Conservation (phyloP, 2,888 invertebrate species). For the Drosophila nr. fundita region DNA sequence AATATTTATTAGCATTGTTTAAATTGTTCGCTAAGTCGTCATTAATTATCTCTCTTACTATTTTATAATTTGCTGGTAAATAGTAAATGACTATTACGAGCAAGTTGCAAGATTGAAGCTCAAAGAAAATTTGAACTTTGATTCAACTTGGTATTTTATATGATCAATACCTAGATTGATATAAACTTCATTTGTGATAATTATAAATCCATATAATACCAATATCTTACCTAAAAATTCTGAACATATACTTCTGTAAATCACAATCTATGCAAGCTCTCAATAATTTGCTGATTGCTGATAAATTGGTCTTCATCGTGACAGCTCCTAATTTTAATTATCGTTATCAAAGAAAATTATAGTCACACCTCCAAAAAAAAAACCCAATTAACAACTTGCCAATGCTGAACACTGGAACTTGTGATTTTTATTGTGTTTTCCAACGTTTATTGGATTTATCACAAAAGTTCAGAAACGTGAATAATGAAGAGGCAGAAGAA, state of each 20-base stretch:
- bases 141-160: background rate
- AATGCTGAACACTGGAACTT: constrained; percentile 44
- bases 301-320: background rate
- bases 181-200: background rate
- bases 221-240: no score
- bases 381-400: constrained; percentile 28
- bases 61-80: background rate
- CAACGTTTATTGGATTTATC: constrained; percentile 28
- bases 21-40: background rate
- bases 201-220: background rate
- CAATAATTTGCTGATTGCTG: background rate
- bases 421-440: constrained; percentile 22
- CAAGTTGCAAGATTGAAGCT: background rate
- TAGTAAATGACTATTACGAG: background rate
- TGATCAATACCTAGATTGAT: background rate
- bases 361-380: constrained; percentile 15
- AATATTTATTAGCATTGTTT: background rate
- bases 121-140: background rate
- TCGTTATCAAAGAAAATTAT: constrained; percentile 1
- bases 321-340: background rate
- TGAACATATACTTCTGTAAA: background rate
- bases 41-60: background rate
- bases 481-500: background rate
- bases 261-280: background rate
- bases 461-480: background rate